A percentile compares a stretch with the other conserved stretches of the same genome.
phyloP scores from a whole-genome alignment of 1,140 invertebrate genomes.

The Paracyclopina nana region DNA sequence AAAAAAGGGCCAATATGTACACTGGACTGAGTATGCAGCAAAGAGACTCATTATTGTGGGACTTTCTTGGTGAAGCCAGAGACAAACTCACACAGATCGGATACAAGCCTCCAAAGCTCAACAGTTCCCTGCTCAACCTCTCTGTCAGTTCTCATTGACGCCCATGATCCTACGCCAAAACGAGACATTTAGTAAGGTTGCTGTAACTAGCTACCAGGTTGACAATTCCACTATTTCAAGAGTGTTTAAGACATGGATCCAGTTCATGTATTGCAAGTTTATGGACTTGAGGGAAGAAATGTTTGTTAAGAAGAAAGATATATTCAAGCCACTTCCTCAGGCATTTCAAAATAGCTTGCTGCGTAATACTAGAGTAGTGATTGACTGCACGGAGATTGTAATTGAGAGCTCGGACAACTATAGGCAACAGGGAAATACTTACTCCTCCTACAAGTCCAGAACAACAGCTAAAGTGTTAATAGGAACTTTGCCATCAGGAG shows the following conservation, averaged over 20 bases:
- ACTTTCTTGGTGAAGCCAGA: no score
- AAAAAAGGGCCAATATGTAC: no score
- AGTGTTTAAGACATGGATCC: background rate
- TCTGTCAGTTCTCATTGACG: no score
- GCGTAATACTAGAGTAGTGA: constrained; percentile 14
- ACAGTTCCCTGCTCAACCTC: no score
- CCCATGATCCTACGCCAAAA: no score
- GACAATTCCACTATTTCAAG: no score
- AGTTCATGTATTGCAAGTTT: background rate
- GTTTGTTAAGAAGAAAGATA: background rate
- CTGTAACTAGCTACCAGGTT: no score
- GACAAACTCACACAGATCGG: no score
- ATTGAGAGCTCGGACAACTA: constrained; percentile 9
- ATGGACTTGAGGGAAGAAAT: background rate
- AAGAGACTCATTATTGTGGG: no score
- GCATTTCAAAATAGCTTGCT: background rate
- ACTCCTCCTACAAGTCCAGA: constrained; percentile 17
- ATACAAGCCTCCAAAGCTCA: no score
- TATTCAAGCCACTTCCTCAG: background rate
- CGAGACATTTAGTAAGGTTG: no score
- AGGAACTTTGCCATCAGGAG: constrained; percentile 17
- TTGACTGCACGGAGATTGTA: constrained; percentile 17
- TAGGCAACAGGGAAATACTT: constrained; percentile 10
- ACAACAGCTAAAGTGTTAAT: constrained; percentile 18
- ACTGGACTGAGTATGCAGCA: no score